phyloP scores from a whole-genome alignment of 2,888 invertebrate species.

The Tribolium freemani region DNA sequence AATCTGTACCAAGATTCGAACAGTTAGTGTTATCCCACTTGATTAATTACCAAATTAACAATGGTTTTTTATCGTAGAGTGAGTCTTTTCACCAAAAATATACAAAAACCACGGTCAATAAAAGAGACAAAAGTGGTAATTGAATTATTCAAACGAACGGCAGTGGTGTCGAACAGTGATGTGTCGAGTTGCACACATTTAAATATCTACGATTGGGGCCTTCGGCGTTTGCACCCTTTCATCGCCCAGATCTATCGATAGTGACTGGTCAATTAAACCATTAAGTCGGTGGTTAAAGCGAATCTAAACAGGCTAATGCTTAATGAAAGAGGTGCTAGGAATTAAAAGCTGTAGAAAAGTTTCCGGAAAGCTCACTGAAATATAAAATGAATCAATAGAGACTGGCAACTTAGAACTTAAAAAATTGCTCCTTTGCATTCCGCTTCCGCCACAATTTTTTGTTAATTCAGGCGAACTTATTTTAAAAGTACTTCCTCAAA shows the following conservation, averaged over 20 bases:
- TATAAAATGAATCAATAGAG: too few species aligned
- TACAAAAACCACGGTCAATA: neutral
- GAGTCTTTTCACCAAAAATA: neutral
- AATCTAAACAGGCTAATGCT: too few species aligned
- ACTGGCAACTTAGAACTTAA: too few species aligned
- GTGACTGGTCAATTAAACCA: neutral
- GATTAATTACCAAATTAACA: conserved; percentile 5
- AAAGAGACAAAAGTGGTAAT: neutral
- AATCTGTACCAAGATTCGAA: neutral
- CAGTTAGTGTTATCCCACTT: neutral
- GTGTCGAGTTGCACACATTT: neutral
- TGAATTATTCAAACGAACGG: neutral
- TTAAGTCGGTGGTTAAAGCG: neutral
- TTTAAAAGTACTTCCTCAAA: too few species aligned
- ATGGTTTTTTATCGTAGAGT: neutral
- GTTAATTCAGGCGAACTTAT: too few species aligned
- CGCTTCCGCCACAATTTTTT: too few species aligned
- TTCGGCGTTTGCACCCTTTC: conserved; percentile 1
- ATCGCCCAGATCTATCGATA: neutral
- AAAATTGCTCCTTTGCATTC: too few species aligned
- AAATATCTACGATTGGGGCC: neutral
- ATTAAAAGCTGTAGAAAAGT: neutral
- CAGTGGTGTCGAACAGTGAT: neutral
- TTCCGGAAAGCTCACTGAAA: too few species aligned
- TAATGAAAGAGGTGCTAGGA: neutral